These are phyloP conservation scores for Valencia hispanica DNA, from an alignment of 2,797 vertebrate species.

Conservation along the genomic window DNA sequence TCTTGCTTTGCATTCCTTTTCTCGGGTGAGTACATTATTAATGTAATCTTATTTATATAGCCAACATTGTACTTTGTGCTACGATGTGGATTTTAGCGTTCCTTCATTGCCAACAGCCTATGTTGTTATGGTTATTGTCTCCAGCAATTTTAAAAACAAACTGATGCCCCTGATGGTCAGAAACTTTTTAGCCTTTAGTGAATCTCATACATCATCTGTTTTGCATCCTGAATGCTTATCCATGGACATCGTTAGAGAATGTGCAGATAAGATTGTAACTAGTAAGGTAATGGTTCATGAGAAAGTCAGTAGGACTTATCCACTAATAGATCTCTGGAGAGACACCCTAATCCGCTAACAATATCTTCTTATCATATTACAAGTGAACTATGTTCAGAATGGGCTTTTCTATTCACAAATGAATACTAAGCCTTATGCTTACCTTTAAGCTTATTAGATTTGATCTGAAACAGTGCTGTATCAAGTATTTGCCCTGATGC, in stretches of 20 bases:
- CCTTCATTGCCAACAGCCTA: too few relatives aligned
- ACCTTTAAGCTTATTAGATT: slow-evolving; percentile 81
- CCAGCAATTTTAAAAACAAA: too few relatives aligned
- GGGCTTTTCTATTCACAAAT: slow-evolving; percentile 73
- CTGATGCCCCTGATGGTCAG: neutral
- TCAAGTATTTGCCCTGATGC: slow-evolving; percentile 68
- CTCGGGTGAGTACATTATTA: too few relatives aligned
- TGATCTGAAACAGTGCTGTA: slow-evolving; percentile 72
- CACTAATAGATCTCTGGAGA: slow-evolving; percentile 78
- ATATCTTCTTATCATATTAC: slow-evolving; percentile 82
- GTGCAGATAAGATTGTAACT: slow-evolving; percentile 63
- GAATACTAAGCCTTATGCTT: slow-evolving; percentile 78
- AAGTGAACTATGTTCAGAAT: slow-evolving; percentile 80
- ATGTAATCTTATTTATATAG: too few relatives aligned
- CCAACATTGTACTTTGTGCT: too few relatives aligned
- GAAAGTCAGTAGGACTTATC: slow-evolving; percentile 71
- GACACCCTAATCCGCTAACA: slow-evolving; percentile 82
- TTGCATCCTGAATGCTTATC: slow-evolving; percentile 7
- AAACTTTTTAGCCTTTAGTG: neutral
- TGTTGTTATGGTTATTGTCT: neutral
- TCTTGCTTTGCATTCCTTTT: too few relatives aligned
- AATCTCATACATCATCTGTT: neutral
- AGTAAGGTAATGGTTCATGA: slow-evolving; percentile 75
- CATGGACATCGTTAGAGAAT: slow-evolving; percentile 38
- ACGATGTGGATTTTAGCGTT: too few relatives aligned